These are phyloP conservation scores for Melipona beecheii DNA, from an alignment of 2,888 invertebrate species.

Conservation along the genomic window DNA sequence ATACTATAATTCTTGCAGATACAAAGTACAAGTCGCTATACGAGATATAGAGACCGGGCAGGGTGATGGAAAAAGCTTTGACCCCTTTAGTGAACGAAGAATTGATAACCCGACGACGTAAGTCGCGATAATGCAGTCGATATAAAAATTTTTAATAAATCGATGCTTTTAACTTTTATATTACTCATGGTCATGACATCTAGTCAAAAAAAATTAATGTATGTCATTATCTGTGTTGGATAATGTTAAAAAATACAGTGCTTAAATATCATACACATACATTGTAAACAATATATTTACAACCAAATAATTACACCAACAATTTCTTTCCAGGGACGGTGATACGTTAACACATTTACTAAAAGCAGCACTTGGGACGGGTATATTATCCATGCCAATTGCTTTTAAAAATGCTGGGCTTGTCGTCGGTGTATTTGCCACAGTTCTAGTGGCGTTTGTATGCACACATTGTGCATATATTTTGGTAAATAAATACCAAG, in stretches of 20 bases:
- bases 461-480: conserved; percentile 98
- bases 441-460: conserved; percentile 93
- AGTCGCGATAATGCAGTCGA: conserved; percentile 81
- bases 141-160: conserved; percentile 10
- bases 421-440: conserved; percentile 92
- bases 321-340: conserved; percentile 88
- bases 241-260: not conserved
- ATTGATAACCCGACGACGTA: conserved; percentile 92
- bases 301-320: not conserved
- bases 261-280: not conserved
- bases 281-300: not conserved
- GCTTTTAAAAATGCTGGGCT: conserved; percentile 96
- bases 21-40: conserved; percentile 87
- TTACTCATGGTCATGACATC: not conserved
- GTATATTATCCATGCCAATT: conserved; percentile 96
- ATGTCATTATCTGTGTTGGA: not conserved
- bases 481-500: conserved; percentile 86
- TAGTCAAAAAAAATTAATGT: not conserved
- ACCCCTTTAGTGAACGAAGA: conserved; percentile 90
- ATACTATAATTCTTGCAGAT: conserved; percentile 64
- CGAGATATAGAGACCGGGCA: conserved; percentile 87
- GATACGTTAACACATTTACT: conserved; percentile 96
- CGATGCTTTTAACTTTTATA: not conserved
- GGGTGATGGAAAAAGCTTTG: conserved; percentile 86
- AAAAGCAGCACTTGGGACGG: conserved; percentile 98